A percentile compares a stretch with the other conserved stretches of the same genome.
These are phyloP conservation scores for Danio aesculapii DNA, from an alignment of 2,797 vertebrate genomes.

Conservation along the genomic window DNA sequence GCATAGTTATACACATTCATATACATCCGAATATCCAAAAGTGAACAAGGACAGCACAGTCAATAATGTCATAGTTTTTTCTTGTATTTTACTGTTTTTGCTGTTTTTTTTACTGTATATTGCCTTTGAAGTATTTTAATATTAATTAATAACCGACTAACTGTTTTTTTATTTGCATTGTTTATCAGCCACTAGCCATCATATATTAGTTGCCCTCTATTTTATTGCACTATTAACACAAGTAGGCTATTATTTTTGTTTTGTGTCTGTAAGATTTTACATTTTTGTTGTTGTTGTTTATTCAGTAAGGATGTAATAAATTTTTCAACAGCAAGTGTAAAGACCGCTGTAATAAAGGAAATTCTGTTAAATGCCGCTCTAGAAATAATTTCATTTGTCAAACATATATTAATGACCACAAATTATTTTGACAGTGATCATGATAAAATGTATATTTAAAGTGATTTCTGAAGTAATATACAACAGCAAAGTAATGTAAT, in stretches of 20 bases:
- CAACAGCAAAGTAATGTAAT: too few species aligned
- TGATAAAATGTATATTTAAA: background rate
- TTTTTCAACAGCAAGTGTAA: background rate
- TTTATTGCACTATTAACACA: background rate
- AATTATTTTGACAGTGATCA: background rate
- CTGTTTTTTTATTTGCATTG: background rate
- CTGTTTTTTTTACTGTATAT: too few species aligned
- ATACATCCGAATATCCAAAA: too few species aligned
- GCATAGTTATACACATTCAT: too few species aligned
- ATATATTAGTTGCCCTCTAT: background rate
- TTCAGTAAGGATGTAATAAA: background rate
- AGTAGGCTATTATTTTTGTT: background rate
- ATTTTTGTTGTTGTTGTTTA: background rate
- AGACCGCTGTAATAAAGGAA: background rate
- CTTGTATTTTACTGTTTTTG: too few species aligned
- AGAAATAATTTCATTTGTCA: background rate
- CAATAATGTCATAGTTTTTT: too few species aligned
- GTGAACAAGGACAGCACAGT: too few species aligned
- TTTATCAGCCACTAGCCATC: background rate
- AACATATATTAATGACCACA: too few species aligned
- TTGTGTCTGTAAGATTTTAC: too few species aligned
- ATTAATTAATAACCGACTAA: too few species aligned
- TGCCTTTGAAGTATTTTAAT: too few species aligned
- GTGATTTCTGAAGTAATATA: background rate
- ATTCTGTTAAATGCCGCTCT: background rate